These are phyloP conservation scores for Thunnus thynnus DNA, from an alignment of 2,113 vertebrate genomes.

Conservation along the genomic window DNA sequence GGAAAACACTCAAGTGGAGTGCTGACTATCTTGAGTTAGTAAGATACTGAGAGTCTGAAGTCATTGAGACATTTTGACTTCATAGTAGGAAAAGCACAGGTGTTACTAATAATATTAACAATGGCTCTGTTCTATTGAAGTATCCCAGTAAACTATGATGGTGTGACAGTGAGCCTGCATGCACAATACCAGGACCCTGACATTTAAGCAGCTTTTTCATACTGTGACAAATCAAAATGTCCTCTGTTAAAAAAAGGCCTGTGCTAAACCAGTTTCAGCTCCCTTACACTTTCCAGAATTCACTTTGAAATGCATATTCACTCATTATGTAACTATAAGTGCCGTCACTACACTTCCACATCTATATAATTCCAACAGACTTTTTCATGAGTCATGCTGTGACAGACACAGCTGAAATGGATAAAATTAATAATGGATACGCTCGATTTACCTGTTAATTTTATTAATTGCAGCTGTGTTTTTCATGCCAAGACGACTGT, in stretches of 20 bases:
- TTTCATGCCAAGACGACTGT: background rate
- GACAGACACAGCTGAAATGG: conserved; percentile 8
- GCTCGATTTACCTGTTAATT: background rate
- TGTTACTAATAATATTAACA: too few species aligned
- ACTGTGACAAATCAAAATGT: too few species aligned
- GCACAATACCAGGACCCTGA: background rate
- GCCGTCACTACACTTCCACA: background rate
- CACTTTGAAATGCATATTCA: background rate
- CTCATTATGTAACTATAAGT: background rate
- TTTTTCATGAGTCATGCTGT: background rate
- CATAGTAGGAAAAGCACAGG: background rate
- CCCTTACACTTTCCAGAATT: background rate
- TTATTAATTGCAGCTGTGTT: conserved; percentile 1
- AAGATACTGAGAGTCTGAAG: too few species aligned
- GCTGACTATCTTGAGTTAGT: background rate
- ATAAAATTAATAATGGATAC: background rate
- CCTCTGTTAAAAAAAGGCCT: too few species aligned
- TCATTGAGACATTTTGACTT: background rate
- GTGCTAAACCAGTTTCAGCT: background rate
- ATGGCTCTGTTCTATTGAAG: background rate
- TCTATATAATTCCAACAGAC: background rate
- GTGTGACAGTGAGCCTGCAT: background rate
- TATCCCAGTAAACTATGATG: background rate
- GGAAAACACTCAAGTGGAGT: background rate
- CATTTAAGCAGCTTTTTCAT: background rate